Evolutionary conservation across 1,140 invertebrate genomes (phyloP), one percentile per base, ranked within the genome.

Genomic region (Ctenoplectra terminalis): DNA sequence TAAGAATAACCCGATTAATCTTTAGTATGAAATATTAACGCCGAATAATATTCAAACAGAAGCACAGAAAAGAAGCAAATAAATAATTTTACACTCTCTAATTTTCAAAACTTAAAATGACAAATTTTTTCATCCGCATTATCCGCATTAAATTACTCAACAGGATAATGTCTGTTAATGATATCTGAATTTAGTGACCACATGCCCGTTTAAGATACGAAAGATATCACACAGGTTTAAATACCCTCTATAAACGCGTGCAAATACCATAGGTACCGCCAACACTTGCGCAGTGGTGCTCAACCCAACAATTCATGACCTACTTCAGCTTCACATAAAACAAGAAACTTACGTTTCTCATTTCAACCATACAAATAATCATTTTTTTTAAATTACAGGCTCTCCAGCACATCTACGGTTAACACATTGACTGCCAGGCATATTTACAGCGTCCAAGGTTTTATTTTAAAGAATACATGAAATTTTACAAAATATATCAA

Each of bases 271-370:
- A 74, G 17, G 9, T 60, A 60, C 56, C 46, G 56, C 54, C 31
- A 72, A 79, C 43, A 79, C 29, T 26, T 50, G 7, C 31, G 17
- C 8, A 79, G n/a, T 40, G 76, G 34, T 71, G n/a, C 76, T 79
- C 76, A 79, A 77, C 7, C 34, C 1, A 60, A 78, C 3, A 50
- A 48, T 60, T 46, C 17, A 43, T 72, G 67, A 79, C 76, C 67
- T 78, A 78, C 31, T 72, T 79, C 7, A 31, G 2, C 17, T 1
- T 43, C 29, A 29, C 31, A 66, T 37, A 29, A n/a, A 40, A 15
- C 11, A 37, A 43, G 11, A 61, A 60, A n/a, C 7, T 43, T 2
- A 1, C 20, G 3, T 34, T 48, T 70, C n/a, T 11, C 15, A 29
- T n/a, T 3, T 5, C 20, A 7, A 31, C 31, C 2, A 73, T 23